These are phyloP conservation scores for Cyanocitta stelleri DNA, from an alignment of 2,113 vertebrate genomes.

Conservation along the genomic window DNA sequence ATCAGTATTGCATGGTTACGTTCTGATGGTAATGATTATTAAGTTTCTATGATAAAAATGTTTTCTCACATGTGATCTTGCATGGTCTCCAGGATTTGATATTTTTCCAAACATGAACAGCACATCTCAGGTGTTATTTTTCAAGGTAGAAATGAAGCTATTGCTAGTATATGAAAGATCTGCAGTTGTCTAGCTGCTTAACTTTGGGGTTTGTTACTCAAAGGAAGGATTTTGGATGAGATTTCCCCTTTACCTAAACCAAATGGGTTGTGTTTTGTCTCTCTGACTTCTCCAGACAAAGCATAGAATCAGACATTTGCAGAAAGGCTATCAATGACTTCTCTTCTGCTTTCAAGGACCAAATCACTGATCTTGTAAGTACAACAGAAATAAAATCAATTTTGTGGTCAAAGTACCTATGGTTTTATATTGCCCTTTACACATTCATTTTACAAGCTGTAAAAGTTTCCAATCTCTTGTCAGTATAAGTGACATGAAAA, in stretches of 20 bases:
- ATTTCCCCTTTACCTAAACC: background rate
- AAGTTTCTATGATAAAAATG: background rate
- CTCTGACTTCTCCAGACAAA: constrained; percentile 68
- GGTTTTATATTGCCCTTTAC: background rate
- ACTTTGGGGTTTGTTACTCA: background rate
- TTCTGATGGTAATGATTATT: background rate
- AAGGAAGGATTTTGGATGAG: background rate
- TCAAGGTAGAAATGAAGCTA: background rate
- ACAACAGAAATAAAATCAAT: background rate
- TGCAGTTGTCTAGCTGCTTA: background rate
- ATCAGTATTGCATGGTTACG: background rate
- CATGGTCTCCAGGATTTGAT: background rate
- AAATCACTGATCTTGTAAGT: constrained; percentile 80
- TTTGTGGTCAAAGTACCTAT: background rate
- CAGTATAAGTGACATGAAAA: background rate
- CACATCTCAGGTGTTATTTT: background rate
- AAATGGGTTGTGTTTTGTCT: background rate
- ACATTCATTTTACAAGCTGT: background rate
- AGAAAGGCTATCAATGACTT: constrained; percentile 71
- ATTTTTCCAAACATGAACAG: background rate
- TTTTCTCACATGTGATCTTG: background rate
- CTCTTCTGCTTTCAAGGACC: constrained; percentile 72
- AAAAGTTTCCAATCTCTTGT: background rate
- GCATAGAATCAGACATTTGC: constrained; percentile 64
- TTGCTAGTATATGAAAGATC: background rate